Evolutionary conservation across 2,888 invertebrate species (phyloP), one percentile per base, ranked within the genome.

Genomic region (Mayetiola destructor): DNA sequence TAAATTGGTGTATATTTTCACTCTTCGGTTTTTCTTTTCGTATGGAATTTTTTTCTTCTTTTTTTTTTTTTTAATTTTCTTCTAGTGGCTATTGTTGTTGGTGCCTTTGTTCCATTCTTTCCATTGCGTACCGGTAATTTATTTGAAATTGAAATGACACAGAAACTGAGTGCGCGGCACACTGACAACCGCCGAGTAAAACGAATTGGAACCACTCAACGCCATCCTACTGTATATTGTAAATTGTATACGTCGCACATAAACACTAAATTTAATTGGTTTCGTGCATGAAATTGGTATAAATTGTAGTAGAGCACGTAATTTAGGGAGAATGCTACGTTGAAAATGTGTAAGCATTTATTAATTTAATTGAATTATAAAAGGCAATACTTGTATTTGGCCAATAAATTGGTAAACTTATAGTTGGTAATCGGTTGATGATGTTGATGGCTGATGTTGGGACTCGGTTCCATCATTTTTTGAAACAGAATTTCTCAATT

Each of bases 321-420:
- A 48, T 48, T 48, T 48, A 8, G 48, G 48, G 27, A 27, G 27
- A 48, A 48, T 48, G 27, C 23, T 48, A 48, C 12, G 27, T 48
- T n/a, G 16, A 48, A 48, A 48, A 48, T 48, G 48, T 27, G 48
- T 48, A 48, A 27, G 48, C 48, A 48, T 48, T 48, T 48, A 48
- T 48, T 48, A 48, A 48, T 48, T 48, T 48, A 48, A 48, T 48
- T 48, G 48, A 48, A 48, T 48, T 48, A 48, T 48, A 27, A 14
- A n/a, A 42, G 23, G 23, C 23, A 23, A 42, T 42, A 23, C 42
- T 40, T 40, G 42, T 23, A 14, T 14, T 23, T 42, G 3, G 21
- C 3, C 18, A n/a, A n/a, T n/a, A n/a, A n/a, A n/a, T n/a, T n/a
- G n/a, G n/a, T n/a, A n/a, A n/a, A n/a, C n/a, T n/a, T n/a, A n/a